Evolutionary conservation across 2,797 vertebrate genomes (phyloP), one percentile per base, ranked within the genome.

Genomic region (Synanceia verrucosa): DNA sequence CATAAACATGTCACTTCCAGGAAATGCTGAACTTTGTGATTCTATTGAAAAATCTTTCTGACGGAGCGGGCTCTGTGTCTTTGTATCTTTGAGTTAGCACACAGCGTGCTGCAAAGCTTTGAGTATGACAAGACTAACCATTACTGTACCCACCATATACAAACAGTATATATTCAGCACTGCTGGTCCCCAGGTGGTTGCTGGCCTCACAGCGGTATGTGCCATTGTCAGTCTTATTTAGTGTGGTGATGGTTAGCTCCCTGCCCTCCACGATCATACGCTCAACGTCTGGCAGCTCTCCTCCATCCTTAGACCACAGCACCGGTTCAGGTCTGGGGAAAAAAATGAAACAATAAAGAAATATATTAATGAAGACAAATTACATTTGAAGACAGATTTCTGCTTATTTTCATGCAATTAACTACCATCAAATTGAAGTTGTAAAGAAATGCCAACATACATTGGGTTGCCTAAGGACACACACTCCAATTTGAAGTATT

Each of bases 201-300:
- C 95, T 97, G 85, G 97, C 98, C 94, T 99, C 97, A 46, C 98
- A 99, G 85, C 97, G 95, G 85, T 99, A 99, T 10, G 98, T 99
- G 86, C 98, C 98, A 16, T 99, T 99, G 93, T 99, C 98, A 62
- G 98, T 99, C 93, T 99, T 99, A 92, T 99, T 99, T 84, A 99
- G 94, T 70, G 93, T 94, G 76, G 95, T 98, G 95, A 99, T 97
- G 91, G 96, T 97, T 65, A 99, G 93, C 64, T 98, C 96, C 74
- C 93, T 95, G 81, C 98, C 97, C 36, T 97, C 98, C 91, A 99
- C 96, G 67, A 98, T 96, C 97, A 99, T 98, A 50, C 98, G 94
- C 73, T 99, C 97, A 13, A 96, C 94, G 73, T 99, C 98, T 62
- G 98, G 98, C 76, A 99, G 94, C 24, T 99, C 97, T 69, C 96